A percentile compares a stretch with the other conserved stretches of the same genome.
Conservation (phyloP, 2,888 invertebrate genomes). For the Hypolimnas misippus region DNA sequence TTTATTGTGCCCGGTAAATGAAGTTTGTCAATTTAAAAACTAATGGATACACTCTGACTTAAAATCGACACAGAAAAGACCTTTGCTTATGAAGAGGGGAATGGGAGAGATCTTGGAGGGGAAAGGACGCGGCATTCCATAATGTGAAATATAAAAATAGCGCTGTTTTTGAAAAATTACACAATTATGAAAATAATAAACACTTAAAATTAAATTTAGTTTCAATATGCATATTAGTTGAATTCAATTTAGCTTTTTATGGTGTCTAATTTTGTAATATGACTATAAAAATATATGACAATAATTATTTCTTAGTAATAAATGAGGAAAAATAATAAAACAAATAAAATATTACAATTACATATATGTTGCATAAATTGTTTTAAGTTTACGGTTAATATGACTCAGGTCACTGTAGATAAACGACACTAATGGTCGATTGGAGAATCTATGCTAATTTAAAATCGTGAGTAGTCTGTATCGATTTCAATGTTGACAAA, state of each 20-base stretch:
- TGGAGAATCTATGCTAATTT: neutral
- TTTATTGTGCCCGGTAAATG: neutral
- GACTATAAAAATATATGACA: neutral
- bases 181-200: neutral
- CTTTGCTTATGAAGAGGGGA: constrained; percentile 67
- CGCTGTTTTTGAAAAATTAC: constrained; percentile 44
- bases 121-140: constrained; percentile 73
- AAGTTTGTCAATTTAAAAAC: constrained; percentile 14
- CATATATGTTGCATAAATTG: no score
- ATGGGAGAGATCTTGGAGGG: constrained; percentile 68
- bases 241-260: no score
- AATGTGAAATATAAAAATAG: constrained; percentile 46
- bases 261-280: no score
- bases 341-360: no score
- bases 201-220: neutral
- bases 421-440: neutral
- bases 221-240: neutral
- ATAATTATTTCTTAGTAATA: neutral
- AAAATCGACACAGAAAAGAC: constrained; percentile 55
- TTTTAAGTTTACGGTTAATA: no score
- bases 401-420: no score
- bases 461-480: neutral
- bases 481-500: neutral
- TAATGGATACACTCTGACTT: constrained; percentile 13
- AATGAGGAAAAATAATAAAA: no score